A percentile compares a stretch with the other conserved stretches of the same genome.
Evolutionary conservation across 2,888 invertebrate species (phyloP).

Genomic region (Bursaphelenchus okinawaensis): DNA sequence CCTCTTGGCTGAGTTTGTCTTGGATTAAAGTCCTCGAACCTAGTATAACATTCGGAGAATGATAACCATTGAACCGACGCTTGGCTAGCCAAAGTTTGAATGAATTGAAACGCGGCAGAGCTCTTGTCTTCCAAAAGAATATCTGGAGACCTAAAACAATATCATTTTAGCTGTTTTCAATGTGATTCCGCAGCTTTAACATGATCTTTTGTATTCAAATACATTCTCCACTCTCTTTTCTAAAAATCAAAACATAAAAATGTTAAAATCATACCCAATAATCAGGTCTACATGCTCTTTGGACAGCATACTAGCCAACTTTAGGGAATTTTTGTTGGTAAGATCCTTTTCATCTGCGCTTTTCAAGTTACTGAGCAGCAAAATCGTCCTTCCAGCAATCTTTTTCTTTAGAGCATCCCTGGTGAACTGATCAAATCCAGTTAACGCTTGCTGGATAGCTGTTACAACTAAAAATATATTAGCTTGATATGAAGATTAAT

Average conservation of each 20-base stretch:
- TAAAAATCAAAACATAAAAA: neutral
- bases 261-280: neutral
- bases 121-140: neutral
- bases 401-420: neutral
- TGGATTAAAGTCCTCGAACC: constrained; percentile 23
- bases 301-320: constrained; percentile 1
- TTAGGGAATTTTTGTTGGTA: neutral
- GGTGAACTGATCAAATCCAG: constrained; percentile 13
- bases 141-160: constrained; percentile 5
- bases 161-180: no score
- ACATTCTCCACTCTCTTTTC: no score
- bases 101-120: neutral
- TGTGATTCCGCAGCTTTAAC: neutral
- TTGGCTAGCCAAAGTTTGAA: constrained; percentile 6
- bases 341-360: constrained; percentile 4
- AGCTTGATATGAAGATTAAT: neutral
- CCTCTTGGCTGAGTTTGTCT: constrained; percentile 23
- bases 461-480: constrained; percentile 16
- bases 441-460: constrained; percentile 19
- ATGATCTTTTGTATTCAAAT: no score
- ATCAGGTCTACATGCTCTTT: neutral
- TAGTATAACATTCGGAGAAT: constrained; percentile 23
- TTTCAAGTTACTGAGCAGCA: constrained; percentile 23
- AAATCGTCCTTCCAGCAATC: constrained; percentile 14
- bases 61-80: neutral